Evolutionary conservation across 2,888 invertebrate species (phyloP).

Genomic region (Periphyllus acericola): DNA sequence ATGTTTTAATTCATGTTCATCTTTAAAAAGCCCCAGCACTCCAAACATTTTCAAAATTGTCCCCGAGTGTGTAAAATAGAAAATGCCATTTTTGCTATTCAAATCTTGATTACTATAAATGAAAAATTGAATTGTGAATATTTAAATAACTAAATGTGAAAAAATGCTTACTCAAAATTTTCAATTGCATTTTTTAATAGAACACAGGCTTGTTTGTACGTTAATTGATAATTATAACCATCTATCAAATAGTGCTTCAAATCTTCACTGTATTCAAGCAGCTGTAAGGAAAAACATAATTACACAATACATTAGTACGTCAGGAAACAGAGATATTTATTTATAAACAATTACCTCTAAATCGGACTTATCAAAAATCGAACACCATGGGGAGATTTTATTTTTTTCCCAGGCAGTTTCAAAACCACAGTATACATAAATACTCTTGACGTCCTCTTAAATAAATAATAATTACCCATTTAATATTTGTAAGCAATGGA

Average conservation of each 20-base stretch:
- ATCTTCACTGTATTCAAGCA: constrained; percentile 80
- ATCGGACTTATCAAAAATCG: constrained; percentile 72
- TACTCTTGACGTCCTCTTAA: constrained; percentile 73
- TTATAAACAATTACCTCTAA: constrained; percentile 69
- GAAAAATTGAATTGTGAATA: neutral
- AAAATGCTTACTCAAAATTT: constrained; percentile 73
- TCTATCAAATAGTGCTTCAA: constrained; percentile 84
- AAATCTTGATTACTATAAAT: constrained; percentile 47
- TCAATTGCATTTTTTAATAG: constrained; percentile 77
- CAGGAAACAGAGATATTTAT: neutral
- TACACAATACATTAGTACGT: neutral
- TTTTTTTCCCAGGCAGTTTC: constrained; percentile 82
- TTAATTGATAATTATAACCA: constrained; percentile 81
- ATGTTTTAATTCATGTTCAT: constrained; percentile 73
- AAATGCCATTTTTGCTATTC: constrained; percentile 65
- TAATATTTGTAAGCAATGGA: neutral
- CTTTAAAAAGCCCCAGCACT: constrained; percentile 78
- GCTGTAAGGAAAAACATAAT: constrained; percentile 68
- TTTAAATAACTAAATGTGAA: neutral
- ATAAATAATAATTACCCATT: constrained; percentile 62
- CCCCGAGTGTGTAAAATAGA: constrained; percentile 86
- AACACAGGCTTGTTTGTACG: constrained; percentile 80
- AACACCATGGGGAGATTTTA: constrained; percentile 81
- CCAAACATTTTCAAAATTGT: constrained; percentile 80
- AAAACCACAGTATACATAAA: constrained; percentile 81